phyloP scores from a whole-genome alignment of 2,113 vertebrate genomes.

The Dicaeum eximium region DNA sequence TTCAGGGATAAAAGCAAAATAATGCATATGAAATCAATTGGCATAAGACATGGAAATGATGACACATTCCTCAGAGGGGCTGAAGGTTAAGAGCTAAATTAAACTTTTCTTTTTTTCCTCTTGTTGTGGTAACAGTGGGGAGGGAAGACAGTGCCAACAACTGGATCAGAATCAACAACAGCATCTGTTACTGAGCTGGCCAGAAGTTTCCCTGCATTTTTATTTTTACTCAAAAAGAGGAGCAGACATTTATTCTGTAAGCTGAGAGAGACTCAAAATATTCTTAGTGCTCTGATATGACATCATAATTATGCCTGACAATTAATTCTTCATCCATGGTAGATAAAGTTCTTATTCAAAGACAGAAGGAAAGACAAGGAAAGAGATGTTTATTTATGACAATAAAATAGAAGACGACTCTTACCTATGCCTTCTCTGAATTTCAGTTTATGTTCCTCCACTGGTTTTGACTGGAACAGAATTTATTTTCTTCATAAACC shows the following conservation, averaged over 20 bases:
- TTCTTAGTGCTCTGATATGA: neutral
- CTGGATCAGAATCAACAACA: constrained; percentile 2
- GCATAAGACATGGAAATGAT: neutral
- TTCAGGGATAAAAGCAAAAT: neutral
- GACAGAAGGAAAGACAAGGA: neutral
- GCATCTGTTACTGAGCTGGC: neutral
- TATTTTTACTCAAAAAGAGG: neutral
- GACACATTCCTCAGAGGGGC: neutral
- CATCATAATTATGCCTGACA: neutral
- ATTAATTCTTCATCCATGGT: neutral
- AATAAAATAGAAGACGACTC: neutral
- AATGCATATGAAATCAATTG: constrained; percentile 13
- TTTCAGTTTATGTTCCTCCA: neutral
- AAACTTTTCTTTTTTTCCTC: neutral
- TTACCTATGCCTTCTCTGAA: neutral
- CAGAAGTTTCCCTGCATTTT: neutral
- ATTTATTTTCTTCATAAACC: neutral
- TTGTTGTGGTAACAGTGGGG: neutral
- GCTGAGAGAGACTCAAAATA: neutral
- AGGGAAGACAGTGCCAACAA: neutral
- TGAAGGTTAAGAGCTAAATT: neutral
- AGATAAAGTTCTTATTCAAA: neutral
- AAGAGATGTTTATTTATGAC: neutral
- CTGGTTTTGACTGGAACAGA: neutral
- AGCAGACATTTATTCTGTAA: neutral